Conservation (phyloP, 2,888 invertebrate genomes). For the Leptopilina syphax region DNA sequence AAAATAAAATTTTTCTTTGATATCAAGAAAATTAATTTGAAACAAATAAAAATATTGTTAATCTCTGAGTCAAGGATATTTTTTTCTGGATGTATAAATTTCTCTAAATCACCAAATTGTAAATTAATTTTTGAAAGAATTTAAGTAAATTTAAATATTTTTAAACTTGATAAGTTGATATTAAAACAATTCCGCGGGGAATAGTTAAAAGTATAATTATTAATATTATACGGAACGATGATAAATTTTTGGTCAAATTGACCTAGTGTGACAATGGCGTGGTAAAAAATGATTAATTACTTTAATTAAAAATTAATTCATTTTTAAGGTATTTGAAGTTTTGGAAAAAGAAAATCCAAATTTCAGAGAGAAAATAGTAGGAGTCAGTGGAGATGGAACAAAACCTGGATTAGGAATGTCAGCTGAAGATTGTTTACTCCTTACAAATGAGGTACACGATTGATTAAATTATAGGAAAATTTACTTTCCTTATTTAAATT, state of each 20-base stretch:
- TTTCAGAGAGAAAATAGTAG: constrained; percentile 73
- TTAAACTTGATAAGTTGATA: constrained; percentile 45
- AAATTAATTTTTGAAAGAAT: neutral
- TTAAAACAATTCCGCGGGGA: neutral
- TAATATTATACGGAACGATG: too few relatives aligned
- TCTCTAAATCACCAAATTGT: too few relatives aligned
- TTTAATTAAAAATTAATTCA: too few relatives aligned
- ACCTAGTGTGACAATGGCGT: too few relatives aligned
- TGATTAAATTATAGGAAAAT: neutral
- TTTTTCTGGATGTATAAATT: too few relatives aligned
- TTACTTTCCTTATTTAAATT: neutral
- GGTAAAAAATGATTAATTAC: too few relatives aligned
- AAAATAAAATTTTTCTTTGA: too few relatives aligned
- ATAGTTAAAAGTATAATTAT: neutral
- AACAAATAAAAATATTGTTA: too few relatives aligned
- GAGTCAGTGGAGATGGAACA: constrained; percentile 75
- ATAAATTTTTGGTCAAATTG: too few relatives aligned
- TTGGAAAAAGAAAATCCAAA: constrained; percentile 62
- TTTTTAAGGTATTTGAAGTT: constrained; percentile 59
- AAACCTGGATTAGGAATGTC: constrained; percentile 74
- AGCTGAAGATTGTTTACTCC: constrained; percentile 65
- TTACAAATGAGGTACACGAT: constrained; percentile 50
- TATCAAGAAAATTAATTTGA: too few relatives aligned
- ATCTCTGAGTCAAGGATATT: too few relatives aligned
- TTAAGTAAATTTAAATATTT: constrained; percentile 33